Evolutionary conservation across 2,113 vertebrate genomes (phyloP).

Genomic region (Chloropsis cyanopogon): DNA sequence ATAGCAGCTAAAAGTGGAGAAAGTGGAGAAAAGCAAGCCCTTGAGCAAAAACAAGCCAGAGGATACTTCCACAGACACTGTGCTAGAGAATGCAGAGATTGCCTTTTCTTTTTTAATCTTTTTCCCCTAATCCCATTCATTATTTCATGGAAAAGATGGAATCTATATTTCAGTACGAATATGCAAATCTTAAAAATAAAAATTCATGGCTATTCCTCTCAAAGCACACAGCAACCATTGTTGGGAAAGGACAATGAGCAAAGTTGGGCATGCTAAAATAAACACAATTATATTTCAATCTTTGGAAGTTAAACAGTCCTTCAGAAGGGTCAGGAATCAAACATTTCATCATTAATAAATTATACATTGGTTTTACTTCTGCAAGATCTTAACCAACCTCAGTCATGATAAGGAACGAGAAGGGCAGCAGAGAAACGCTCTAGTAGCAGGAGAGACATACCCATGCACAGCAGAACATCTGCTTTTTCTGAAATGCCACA

Average conservation of each 20-base stretch:
- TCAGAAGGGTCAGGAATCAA: background rate
- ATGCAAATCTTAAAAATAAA: background rate
- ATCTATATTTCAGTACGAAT: background rate
- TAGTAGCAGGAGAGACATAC: background rate
- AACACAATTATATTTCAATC: background rate
- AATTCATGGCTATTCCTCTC: background rate
- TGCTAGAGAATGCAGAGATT: background rate
- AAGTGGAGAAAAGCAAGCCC: background rate
- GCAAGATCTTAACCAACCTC: background rate
- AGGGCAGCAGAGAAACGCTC: background rate
- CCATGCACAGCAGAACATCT: background rate
- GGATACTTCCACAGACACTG: background rate
- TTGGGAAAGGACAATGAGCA: background rate
- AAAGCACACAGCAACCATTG: background rate
- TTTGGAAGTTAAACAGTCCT: background rate
- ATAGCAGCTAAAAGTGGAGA: background rate
- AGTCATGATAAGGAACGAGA: rapidly evolving
- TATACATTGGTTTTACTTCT: background rate
- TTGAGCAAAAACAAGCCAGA: background rate
- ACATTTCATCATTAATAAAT: background rate
- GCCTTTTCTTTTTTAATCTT: background rate
- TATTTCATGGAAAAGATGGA: background rate
- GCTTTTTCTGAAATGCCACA: background rate
- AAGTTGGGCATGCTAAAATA: background rate
- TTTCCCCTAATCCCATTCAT: background rate